Conservation (phyloP, 2,888 invertebrate genomes). For the Podotricha telesiphe region DNA sequence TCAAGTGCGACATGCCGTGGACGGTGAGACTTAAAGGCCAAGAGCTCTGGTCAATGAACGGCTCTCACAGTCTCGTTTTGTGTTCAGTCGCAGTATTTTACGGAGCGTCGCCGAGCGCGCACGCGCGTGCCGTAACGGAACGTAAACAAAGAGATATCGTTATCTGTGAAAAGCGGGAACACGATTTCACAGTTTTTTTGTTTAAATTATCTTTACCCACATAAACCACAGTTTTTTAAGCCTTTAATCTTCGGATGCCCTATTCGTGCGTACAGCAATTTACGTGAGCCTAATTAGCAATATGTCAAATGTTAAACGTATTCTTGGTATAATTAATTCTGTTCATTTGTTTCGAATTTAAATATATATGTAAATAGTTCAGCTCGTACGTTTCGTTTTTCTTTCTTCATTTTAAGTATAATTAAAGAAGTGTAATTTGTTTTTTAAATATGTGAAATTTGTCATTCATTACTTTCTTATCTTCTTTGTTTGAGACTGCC, state of each 20-base stretch:
- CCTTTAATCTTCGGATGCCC: not conserved
- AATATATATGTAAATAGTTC: constrained; percentile 35
- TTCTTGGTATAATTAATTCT: constrained; percentile 37
- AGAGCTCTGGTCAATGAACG: constrained; percentile 51
- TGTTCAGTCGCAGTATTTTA: constrained; percentile 50
- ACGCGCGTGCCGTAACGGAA: constrained; percentile 47
- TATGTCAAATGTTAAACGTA: constrained; percentile 47
- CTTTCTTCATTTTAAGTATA: constrained; percentile 2
- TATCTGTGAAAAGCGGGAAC: constrained; percentile 33
- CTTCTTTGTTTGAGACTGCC: constrained; percentile 44
- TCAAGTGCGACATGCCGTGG: constrained; percentile 15
- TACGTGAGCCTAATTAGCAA: constrained; percentile 33
- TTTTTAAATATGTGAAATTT: constrained; percentile 9
- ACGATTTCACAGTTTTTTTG: constrained; percentile 1
- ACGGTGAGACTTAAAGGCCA: constrained; percentile 42
- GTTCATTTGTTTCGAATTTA: constrained; percentile 31
- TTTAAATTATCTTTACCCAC: constrained; percentile 1
- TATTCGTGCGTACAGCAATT: not conserved
- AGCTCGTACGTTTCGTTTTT: not conserved
- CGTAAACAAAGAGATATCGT: constrained; percentile 53
- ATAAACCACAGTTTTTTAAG: not conserved
- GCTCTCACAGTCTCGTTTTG: constrained; percentile 30
- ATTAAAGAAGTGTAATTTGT: constrained; percentile 12
- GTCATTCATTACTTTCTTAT: not conserved
- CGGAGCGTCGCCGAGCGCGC: constrained; percentile 46